Evolutionary conservation across 2,113 vertebrate species (phyloP).

Genomic region (Onychostruthus taczanowskii): DNA sequence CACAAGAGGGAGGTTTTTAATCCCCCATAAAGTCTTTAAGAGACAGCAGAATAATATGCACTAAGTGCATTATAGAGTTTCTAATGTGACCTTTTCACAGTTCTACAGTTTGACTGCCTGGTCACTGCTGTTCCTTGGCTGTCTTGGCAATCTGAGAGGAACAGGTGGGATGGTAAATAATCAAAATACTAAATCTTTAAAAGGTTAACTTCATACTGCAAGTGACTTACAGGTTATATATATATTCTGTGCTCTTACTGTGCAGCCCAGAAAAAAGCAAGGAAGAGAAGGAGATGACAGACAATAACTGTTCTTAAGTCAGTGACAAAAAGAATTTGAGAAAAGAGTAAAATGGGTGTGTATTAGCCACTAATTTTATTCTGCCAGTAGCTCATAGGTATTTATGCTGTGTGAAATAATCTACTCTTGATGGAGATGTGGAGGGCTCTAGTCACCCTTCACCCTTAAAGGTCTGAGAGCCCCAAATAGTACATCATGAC

Average conservation of each 20-base stretch:
- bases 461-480: neutral
- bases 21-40: constrained; percentile 37
- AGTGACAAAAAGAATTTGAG: neutral
- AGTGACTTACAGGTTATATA: neutral
- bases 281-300: neutral
- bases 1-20: constrained; percentile 51
- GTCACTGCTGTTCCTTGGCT: constrained; percentile 15
- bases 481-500: neutral
- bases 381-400: neutral
- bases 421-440: neutral
- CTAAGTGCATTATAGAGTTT: constrained; percentile 44
- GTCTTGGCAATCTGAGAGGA: constrained; percentile 11
- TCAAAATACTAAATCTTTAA: constrained; percentile 26
- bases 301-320: neutral
- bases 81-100: constrained; percentile 57
- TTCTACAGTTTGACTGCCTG: constrained; percentile 32
- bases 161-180: constrained; percentile 33
- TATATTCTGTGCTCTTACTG: neutral
- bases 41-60: constrained; percentile 44
- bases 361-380: neutral
- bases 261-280: neutral
- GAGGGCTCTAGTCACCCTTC: neutral
- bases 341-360: neutral
- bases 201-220: constrained; percentile 18
- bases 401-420: neutral